A percentile compares a stretch with the other conserved stretches of the same genome.
phyloP scores from a whole-genome alignment of 1,140 invertebrate genomes.

The Dendrolimus punctatus region DNA sequence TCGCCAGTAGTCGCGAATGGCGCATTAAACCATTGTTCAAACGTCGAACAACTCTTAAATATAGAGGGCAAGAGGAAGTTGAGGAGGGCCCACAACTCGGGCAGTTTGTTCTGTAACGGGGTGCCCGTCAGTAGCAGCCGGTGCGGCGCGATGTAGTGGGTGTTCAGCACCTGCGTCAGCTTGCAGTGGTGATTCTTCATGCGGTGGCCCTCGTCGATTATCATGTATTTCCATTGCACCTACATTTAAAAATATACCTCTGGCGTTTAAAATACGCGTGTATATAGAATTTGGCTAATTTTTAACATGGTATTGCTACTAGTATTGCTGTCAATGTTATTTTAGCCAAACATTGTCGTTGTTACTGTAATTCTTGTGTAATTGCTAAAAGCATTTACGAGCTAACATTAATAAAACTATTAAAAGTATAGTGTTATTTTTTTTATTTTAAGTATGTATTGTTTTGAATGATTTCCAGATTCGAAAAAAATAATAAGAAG shows the following conservation, averaged over 20 bases:
- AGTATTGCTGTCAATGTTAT: too few species aligned
- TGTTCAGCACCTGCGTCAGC: slow-evolving; percentile 96
- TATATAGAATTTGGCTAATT: neutral
- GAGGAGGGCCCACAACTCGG: slow-evolving; percentile 98
- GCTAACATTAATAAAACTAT: too few species aligned
- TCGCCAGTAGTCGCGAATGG: slow-evolving; percentile 97
- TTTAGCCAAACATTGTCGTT: too few species aligned
- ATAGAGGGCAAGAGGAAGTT: slow-evolving; percentile 98
- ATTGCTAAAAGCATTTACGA: too few species aligned
- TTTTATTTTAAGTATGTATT: too few species aligned
- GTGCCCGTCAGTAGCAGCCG: slow-evolving; percentile 96
- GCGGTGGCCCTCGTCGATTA: slow-evolving; percentile 99
- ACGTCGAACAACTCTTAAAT: slow-evolving; percentile 98
- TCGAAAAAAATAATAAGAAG: too few species aligned
- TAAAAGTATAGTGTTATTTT: too few species aligned
- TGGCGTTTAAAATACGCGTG: neutral
- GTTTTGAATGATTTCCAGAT: too few species aligned
- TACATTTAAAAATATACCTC: slow-evolving; percentile 26
- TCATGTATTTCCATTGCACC: slow-evolving; percentile 99
- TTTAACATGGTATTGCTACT: neutral
- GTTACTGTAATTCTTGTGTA: too few species aligned
- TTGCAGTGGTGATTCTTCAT: slow-evolving; percentile 99
- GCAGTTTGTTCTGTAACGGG: slow-evolving; percentile 98
- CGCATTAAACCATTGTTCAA: slow-evolving; percentile 99
- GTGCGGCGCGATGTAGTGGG: slow-evolving; percentile 96